Base-by-base conservation (phyloP, 2,888 invertebrate species). In the Coecobrya sp. region DNA sequence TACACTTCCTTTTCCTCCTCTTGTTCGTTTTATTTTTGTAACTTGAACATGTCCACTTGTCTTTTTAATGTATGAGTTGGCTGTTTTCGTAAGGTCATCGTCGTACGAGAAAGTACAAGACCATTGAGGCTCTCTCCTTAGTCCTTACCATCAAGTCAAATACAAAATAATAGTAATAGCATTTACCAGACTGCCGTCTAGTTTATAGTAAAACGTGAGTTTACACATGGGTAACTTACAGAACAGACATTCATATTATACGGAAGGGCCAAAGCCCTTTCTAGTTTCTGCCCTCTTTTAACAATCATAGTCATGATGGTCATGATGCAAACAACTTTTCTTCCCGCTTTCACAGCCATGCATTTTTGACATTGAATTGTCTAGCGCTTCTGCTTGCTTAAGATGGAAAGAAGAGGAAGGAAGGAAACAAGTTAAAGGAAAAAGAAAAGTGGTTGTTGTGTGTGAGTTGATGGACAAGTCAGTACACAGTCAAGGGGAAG, bases 11-110 rank as follows among this genome's bases (percentile, higher is more conserved):
- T 16, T 25, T 52, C 55, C 52, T 73, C 30, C 13, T 65, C 30
- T 19, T 42, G n/a, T 25, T 3, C n/a, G 11, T 49, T 73, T 52
- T 85, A 85, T 73, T 86, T 86, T 70, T 86, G 42, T 85, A 85
- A 85, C 76, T 81, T 79, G 65, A 59, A 81, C 79, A 45, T 88
- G 79, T 88, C 81, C 79, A 88, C 88, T 88, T 81, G 88, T 88
- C 79, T 88, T 81, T 59, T 88, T 81, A 88, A 79, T 79, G 65
- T 88, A 81, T 88, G 62, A 88, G 65, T 88, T 88, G 88, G 88
- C 65, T 65, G 27, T 79, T 27, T 88, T 81, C 81, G 81, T 88
- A 88, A 88, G 88, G 88, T 81, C 88, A 88, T 79, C 62, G 19
- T 65, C 19, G 11, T 55, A 76, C 65, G 52, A 70, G 73, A 87